phyloP scores from a whole-genome alignment of 2,797 vertebrate genomes.

The Lepidocolaptes lacrymiger region DNA sequence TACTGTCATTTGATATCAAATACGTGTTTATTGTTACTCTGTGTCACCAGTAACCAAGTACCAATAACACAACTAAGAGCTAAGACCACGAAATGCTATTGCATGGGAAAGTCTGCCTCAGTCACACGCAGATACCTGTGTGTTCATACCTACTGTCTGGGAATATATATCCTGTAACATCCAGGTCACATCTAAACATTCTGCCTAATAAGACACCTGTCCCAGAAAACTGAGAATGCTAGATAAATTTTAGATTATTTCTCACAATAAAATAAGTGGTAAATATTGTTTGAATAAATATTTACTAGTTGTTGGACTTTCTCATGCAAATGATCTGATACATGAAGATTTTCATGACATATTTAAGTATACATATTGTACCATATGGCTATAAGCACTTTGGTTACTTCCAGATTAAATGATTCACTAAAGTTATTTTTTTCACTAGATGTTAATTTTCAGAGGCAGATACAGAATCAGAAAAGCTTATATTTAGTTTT shows the following conservation, averaged over 20 bases:
- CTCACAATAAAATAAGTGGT: neutral
- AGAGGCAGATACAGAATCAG: neutral
- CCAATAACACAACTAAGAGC: neutral
- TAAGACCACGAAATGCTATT: neutral
- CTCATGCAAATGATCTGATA: neutral
- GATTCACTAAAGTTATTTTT: slow-evolving; percentile 17
- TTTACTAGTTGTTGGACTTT: neutral
- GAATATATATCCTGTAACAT: neutral
- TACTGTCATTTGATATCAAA: neutral
- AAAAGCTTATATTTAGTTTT: neutral
- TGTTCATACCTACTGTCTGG: neutral
- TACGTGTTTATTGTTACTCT: neutral
- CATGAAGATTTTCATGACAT: neutral
- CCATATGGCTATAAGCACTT: neutral
- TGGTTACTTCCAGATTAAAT: neutral
- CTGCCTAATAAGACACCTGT: neutral
- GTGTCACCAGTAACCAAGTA: neutral
- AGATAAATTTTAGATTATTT: neutral
- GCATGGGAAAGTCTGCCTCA: neutral
- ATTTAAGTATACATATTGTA: neutral
- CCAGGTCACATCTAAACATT: neutral
- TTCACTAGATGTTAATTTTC: neutral
- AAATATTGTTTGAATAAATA: neutral
- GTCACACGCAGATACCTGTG: neutral
- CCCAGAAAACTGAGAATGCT: neutral